Conservation (phyloP, 1,140 invertebrate genomes). For the Diplogasteroides magnus region DNA sequence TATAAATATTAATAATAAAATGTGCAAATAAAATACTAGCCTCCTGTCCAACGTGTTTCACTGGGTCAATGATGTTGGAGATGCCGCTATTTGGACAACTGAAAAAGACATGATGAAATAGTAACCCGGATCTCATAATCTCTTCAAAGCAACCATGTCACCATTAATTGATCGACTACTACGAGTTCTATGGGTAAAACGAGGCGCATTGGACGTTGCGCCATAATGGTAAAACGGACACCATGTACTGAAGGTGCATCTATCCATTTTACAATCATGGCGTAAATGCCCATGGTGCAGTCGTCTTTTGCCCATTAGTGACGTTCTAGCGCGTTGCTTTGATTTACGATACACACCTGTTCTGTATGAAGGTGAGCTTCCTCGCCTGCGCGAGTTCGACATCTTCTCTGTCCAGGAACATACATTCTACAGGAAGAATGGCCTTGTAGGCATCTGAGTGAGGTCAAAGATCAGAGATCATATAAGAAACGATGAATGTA, state of each 20-base stretch:
- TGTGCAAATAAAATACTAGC: not conserved
- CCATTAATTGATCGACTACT: too few relatives aligned
- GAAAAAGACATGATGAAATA: too few relatives aligned
- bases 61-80: constrained; percentile 34
- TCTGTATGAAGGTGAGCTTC: constrained; percentile 35
- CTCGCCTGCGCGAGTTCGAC: constrained; percentile 26
- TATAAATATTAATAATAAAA: too few relatives aligned
- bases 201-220: too few relatives aligned
- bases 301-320: not conserved
- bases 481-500: too few relatives aligned
- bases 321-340: not conserved
- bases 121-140: too few relatives aligned
- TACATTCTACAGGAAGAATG: constrained; percentile 36
- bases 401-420: constrained; percentile 38
- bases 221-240: too few relatives aligned
- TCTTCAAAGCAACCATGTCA: too few relatives aligned
- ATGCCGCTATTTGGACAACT: constrained; percentile 1
- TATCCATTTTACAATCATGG: too few relatives aligned
- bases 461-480: too few relatives aligned
- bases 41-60: constrained; percentile 36
- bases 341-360: constrained; percentile 20
- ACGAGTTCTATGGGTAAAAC: too few relatives aligned
- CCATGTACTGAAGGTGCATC: too few relatives aligned
- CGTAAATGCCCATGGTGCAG: not conserved
- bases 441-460: constrained; percentile 37